A percentile compares a stretch with the other conserved stretches of the same genome.
These are phyloP conservation scores for Chrysolina oricalcia DNA, from an alignment of 2,888 invertebrate genomes.

Conservation along the genomic window DNA sequence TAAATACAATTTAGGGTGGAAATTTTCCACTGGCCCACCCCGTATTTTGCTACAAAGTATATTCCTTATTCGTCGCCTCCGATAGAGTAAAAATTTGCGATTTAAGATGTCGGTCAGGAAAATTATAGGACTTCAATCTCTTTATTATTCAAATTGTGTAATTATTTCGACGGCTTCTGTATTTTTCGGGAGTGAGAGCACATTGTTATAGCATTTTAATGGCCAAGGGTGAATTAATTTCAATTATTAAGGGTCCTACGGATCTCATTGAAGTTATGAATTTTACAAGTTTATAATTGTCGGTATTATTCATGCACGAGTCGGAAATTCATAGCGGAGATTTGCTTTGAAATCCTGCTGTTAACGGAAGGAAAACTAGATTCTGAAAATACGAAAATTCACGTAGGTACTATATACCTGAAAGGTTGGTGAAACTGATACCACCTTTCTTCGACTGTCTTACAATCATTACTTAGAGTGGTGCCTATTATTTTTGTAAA, in stretches of 20 bases:
- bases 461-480: no score
- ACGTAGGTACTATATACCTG: background rate
- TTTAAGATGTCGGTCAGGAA: background rate
- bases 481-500: no score
- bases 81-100: background rate
- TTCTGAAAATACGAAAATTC: conserved; percentile 5
- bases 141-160: conserved; percentile 47
- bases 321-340: conserved; percentile 40
- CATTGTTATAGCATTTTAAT: conserved; percentile 42
- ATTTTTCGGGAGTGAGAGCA: conserved; percentile 35
- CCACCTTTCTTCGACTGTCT: no score
- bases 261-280: conserved; percentile 30
- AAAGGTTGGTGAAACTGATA: background rate
- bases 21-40: no score
- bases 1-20: no score
- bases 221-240: conserved; percentile 44
- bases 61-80: background rate
- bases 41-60: background rate
- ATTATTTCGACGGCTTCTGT: conserved; percentile 42
- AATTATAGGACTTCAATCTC: conserved; percentile 39
- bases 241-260: conserved; percentile 41
- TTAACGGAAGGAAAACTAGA: background rate
- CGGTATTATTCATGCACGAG: conserved; percentile 39
- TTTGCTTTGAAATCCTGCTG: background rate
- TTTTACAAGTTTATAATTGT: conserved; percentile 40